A percentile compares a stretch with the other conserved stretches of the same genome.
These are phyloP conservation scores for Steinernema khuongi DNA, from an alignment of 1,140 invertebrate genomes.

Conservation along the genomic window DNA sequence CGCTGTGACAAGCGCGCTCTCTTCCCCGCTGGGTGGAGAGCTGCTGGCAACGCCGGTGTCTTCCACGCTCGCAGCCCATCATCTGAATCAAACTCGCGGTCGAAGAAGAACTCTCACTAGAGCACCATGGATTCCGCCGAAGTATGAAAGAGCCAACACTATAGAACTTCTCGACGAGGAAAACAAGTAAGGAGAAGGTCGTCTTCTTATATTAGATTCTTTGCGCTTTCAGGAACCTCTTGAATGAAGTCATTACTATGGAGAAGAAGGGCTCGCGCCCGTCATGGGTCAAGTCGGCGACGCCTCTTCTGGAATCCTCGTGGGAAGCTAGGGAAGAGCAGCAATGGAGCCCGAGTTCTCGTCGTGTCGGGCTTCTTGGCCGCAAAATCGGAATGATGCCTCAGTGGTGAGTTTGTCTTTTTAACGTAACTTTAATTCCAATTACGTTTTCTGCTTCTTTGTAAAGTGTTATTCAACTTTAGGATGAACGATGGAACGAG, in stretches of 20 bases:
- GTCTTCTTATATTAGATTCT: neutral
- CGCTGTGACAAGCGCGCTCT: neutral
- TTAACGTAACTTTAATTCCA: neutral
- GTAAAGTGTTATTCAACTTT: constrained; percentile 22
- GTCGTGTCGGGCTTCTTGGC: constrained; percentile 73
- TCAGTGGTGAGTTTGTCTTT: constrained; percentile 68
- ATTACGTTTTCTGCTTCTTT: neutral
- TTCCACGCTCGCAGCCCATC: neutral
- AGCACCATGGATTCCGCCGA: constrained; percentile 27
- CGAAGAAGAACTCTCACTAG: constrained; percentile 31
- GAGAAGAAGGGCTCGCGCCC: neutral
- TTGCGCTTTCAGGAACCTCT: constrained; percentile 18
- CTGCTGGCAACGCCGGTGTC: neutral
- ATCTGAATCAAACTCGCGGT: constrained; percentile 25
- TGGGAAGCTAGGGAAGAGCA: neutral
- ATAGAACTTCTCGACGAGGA: neutral
- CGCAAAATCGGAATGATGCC: constrained; percentile 87
- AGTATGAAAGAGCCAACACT: constrained; percentile 16
- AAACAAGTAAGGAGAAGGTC: constrained; percentile 23
- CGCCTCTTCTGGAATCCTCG: neutral
- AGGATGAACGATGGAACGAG: constrained; percentile 48
- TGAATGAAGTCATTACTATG: constrained; percentile 10
- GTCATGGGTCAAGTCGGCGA: constrained; percentile 6
- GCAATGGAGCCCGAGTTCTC: neutral
- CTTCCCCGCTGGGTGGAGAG: neutral